Evolutionary conservation across 2,797 vertebrate genomes (phyloP).

Genomic region (Characodon lateralis): DNA sequence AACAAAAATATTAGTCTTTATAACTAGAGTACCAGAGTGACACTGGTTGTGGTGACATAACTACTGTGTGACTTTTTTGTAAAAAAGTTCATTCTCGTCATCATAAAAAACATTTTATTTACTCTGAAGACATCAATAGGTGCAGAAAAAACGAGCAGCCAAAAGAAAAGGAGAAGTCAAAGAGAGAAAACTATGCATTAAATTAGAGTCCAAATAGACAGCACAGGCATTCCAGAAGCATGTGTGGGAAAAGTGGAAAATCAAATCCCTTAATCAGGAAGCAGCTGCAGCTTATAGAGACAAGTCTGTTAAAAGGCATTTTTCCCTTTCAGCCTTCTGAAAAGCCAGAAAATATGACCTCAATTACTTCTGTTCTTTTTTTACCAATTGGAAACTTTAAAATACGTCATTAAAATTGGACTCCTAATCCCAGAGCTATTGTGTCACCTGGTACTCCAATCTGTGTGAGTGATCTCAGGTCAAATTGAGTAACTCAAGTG

Average conservation of each 20-base stretch:
- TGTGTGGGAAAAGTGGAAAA: slow-evolving; percentile 60
- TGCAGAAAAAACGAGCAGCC: background rate
- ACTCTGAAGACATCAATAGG: background rate
- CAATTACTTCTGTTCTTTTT: slow-evolving; percentile 38
- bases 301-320: slow-evolving; percentile 33
- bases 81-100: background rate
- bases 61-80: background rate
- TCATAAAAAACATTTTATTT: background rate
- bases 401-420: slow-evolving; percentile 27
- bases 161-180: background rate
- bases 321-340: slow-evolving; percentile 8
- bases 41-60: background rate
- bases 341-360: slow-evolving; percentile 31
- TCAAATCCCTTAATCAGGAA: slow-evolving; percentile 44
- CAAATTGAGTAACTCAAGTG: slow-evolving; percentile 49
- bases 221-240: slow-evolving; percentile 10
- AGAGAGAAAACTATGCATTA: background rate
- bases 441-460: slow-evolving; percentile 58
- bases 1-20: too few species aligned
- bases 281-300: slow-evolving; percentile 29
- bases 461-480: slow-evolving; percentile 55
- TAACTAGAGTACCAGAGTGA: too few species aligned
- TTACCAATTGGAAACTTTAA: slow-evolving; percentile 24
- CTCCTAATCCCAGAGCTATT: slow-evolving; percentile 59
- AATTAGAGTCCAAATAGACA: background rate